Evolutionary conservation across 1,140 invertebrate genomes (phyloP).

Genomic region (Laupala kohalensis): DNA sequence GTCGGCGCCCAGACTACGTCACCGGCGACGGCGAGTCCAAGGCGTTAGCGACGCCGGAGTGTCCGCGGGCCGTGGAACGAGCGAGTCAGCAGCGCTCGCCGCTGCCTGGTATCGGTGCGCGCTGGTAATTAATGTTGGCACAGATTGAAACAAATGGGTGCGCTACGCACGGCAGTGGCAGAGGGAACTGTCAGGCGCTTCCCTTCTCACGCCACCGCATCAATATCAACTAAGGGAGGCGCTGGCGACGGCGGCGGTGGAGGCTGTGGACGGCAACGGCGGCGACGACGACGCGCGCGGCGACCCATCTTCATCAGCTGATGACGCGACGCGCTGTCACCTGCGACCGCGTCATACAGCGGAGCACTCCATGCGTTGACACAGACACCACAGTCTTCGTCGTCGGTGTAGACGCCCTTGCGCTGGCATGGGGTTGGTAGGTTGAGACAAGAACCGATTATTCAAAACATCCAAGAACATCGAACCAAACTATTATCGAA

Average conservation of each 20-base stretch:
- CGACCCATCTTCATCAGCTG: background rate
- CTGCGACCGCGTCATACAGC: background rate
- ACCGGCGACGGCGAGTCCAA: background rate
- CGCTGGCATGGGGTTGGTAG: too few relatives aligned
- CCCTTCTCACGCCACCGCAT: slow-evolving; percentile 6
- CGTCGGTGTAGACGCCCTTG: too few relatives aligned
- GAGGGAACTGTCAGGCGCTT: slow-evolving; percentile 7
- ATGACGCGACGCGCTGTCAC: background rate
- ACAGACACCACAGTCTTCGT: too few relatives aligned
- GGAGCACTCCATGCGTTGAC: too few relatives aligned
- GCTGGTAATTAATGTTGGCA: slow-evolving; percentile 8
- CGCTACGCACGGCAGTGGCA: background rate
- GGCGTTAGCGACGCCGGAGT: background rate
- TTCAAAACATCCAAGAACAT: too few relatives aligned
- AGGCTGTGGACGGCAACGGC: too few relatives aligned
- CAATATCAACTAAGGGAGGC: slow-evolving; percentile 3
- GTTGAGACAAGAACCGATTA: background rate
- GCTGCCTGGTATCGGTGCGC: background rate
- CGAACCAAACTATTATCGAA: too few relatives aligned
- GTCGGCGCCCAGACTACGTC: background rate
- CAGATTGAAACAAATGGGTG: slow-evolving; percentile 12
- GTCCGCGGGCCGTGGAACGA: background rate
- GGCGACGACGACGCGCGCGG: background rate
- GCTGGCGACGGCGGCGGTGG: too few relatives aligned
- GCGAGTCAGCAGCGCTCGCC: background rate